phyloP scores from a whole-genome alignment of 2,113 vertebrate genomes.

The Nyctibius bracteatus region DNA sequence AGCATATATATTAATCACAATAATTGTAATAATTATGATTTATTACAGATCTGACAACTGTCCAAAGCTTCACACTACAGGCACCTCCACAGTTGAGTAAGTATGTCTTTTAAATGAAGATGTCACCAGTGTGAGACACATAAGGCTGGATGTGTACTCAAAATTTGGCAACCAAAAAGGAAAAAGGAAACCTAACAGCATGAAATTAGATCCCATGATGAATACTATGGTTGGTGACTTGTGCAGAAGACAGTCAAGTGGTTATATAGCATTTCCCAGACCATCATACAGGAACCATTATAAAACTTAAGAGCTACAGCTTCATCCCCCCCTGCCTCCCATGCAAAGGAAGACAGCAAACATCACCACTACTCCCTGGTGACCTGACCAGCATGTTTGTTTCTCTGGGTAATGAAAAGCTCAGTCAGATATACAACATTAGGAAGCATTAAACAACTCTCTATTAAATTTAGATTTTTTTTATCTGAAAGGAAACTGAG shows the following conservation, averaged over 20 bases:
- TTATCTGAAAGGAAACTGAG: slow-evolving; percentile 50
- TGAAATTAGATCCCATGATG: background rate
- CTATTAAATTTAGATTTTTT: slow-evolving; percentile 49
- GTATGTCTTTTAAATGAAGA: background rate
- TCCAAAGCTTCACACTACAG: background rate
- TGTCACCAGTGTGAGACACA: background rate
- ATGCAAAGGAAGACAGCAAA: background rate
- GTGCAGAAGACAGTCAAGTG: background rate
- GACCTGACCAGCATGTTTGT: slow-evolving; percentile 22
- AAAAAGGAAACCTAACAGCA: background rate
- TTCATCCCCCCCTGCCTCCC: background rate
- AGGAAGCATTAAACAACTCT: slow-evolving; percentile 56
- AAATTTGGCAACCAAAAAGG: background rate
- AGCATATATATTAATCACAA: background rate
- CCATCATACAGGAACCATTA: background rate
- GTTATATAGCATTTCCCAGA: background rate
- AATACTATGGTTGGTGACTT: background rate
- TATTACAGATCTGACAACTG: background rate
- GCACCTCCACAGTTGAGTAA: background rate
- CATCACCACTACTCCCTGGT: background rate
- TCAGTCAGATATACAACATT: slow-evolving; percentile 39
- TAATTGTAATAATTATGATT: background rate
- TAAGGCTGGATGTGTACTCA: background rate
- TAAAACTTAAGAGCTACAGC: background rate
- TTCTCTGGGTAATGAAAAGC: slow-evolving; percentile 62